Evolutionary conservation across 2,113 vertebrate genomes (phyloP), one percentile per base, ranked within the genome.

Genomic region (Dromaius novaehollandiae): DNA sequence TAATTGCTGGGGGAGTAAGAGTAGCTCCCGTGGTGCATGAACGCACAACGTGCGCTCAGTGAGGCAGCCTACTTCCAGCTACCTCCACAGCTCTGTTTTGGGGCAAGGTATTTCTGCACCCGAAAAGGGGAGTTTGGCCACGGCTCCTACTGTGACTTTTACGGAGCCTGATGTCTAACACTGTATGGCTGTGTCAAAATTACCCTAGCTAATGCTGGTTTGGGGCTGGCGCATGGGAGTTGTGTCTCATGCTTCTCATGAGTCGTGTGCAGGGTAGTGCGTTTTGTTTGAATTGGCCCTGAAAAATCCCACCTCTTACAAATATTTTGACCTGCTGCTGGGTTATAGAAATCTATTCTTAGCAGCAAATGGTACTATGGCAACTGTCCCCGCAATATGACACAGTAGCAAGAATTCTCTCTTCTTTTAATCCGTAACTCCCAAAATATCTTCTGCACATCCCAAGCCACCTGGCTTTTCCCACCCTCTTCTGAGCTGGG

Each of bases 321-420:
- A 93, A 91, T 92, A 74, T 95, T 97, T 94, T 95, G 95, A 96
- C 94, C 95, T 88, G 60, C 79, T 77, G 28, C 87, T 6, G 38
- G 85, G 85, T 87, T 93, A 48, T 75, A 94, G 76, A 91, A 94
- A 93, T 81, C 93, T 95, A 88, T 94, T 97, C 85, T 95, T 95
- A 94, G 94, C 32, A 88, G 58, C 60, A 83, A 91, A 89, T 36
- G 85, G 46, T 96, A 68, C 91, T 93, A 97, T 97, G 93, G 95
- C 95, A 97, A 97, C 95, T 91, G 82, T 82, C 94, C 85, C 89
- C 89, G 87, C 71, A 90, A 86, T 91, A 94, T 86, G 86, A 96
- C 91, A 95, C 60, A 91, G 66, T 61, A 95, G 32, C 75, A 94
- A 94, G 68, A 85, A 86, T 94, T 85, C 60, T 94, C 9, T 77